A percentile compares a stretch with the other conserved stretches of the same genome.
Evolutionary conservation across 2,797 vertebrate genomes (phyloP).

Genomic region (Chloroceryle inda): DNA sequence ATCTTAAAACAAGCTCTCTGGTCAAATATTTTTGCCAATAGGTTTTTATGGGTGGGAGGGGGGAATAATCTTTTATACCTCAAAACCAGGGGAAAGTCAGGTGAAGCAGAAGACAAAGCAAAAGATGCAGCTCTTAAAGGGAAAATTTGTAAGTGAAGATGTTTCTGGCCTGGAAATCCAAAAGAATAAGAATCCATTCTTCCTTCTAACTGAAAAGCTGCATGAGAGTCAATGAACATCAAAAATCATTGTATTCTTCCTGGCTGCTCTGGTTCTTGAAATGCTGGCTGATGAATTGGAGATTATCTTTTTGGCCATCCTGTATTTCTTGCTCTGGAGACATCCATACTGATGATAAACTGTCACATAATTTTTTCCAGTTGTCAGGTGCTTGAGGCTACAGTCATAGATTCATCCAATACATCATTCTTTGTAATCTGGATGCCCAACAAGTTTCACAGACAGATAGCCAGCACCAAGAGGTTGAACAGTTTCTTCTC

Average conservation of each 20-base stretch:
- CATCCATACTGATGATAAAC: constrained; percentile 7
- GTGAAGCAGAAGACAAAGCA: not conserved
- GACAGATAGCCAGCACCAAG: not conserved
- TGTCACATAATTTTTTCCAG: not conserved
- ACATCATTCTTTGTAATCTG: not conserved
- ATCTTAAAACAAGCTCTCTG: not conserved
- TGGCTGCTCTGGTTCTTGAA: not conserved
- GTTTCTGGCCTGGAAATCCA: constrained; percentile 1
- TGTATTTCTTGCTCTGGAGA: not conserved
- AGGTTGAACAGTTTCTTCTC: not conserved
- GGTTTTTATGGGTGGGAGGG: not conserved
- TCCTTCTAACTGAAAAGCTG: not conserved
- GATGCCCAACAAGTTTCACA: not conserved
- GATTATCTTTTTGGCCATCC: constrained; percentile 14
- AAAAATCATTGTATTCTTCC: not conserved
- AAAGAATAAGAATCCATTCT: not conserved
- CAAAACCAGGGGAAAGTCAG: not conserved
- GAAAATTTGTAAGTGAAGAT: not conserved
- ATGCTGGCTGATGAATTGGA: constrained; percentile 24
- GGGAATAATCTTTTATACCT: not conserved
- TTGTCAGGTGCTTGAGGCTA: not conserved
- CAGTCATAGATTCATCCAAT: not conserved
- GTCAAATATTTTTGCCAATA: not conserved
- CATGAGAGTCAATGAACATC: not conserved
- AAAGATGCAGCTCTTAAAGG: not conserved